Base-by-base conservation (phyloP, 1,140 invertebrate genomes). In the Anastatus disparis region DNA sequence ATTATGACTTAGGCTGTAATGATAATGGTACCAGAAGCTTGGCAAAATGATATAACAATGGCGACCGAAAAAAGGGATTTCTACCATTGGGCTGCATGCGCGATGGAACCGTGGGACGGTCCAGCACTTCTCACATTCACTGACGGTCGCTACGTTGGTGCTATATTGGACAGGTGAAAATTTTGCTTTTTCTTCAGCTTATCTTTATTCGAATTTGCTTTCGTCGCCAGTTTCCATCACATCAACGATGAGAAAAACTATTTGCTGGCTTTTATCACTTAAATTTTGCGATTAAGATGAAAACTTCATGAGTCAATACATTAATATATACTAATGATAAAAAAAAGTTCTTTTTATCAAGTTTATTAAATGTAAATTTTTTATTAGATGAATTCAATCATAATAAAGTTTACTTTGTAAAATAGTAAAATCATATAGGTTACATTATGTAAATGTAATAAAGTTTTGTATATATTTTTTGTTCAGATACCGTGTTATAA, bases 101-200 rank as follows among this genome's bases (percentile, higher is more conserved):
- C 91, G 2, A 99, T 99, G 97, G 98, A 99, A 84, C 97, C 97
- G 0, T 99, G 98, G 98, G 98, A 99, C 87, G 98, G 98, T 38
- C 92, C 95, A 53, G 98, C 98, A 22, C 87, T 99, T 15, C 90
- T 99, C 31, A 97, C 97, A 0, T 99, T 99, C 85, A 98, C 96
- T 40, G 98, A 99, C 87, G 98, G 98, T n/a, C 91, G 97, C 31
- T 98, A 97, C 80, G 94, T 99, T 79, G 97, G 97, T 38, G 94
- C 93, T 69, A 93, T 94, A 70, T 82, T 95, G 52, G 94, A 95
- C 85, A 88, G 89, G 89, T 90, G 86, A 73, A 83, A 77, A 72
- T 64, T 75, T 72, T 56, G 58, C 64, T 66, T 70, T 75, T 75
- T 70, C n/a, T 24, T 31, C 10, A 38, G 35, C 27, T 48, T 58